Conservation (phyloP, 2,888 invertebrate genomes). For the Vannuccia rotundouncinata region DNA sequence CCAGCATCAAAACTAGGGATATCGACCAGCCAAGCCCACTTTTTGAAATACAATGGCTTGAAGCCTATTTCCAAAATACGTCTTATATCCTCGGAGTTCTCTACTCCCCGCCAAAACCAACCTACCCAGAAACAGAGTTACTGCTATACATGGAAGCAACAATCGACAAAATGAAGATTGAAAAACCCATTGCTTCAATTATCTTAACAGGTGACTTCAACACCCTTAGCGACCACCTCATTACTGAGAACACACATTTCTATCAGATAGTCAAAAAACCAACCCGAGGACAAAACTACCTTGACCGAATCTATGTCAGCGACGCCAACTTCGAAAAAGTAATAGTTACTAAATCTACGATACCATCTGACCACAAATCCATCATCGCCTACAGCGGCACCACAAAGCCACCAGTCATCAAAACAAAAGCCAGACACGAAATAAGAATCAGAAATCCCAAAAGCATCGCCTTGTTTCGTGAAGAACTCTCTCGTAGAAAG, state of each 20-base stretch:
- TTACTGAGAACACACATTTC: not conserved
- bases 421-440: slow-evolving; percentile 6
- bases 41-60: not conserved
- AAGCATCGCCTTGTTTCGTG: not conserved
- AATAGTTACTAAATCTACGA: not conserved
- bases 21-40: not conserved
- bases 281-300: not conserved
- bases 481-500: slow-evolving; percentile 10
- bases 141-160: not conserved
- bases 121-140: not conserved
- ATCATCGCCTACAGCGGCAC: slow-evolving; percentile 9
- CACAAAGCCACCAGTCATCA: not conserved
- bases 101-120: not conserved
- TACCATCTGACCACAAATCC: not conserved
- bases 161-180: not conserved
- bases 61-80: not conserved
- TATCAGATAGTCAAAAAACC: not conserved
- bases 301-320: not conserved
- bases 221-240: not conserved
- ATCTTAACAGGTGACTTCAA: slow-evolving; percentile 9
- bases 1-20: not conserved
- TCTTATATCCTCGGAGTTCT: not conserved
- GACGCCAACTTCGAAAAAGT: not conserved
- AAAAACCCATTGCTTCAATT: not conserved
- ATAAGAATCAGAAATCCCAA: not conserved